phyloP scores from a whole-genome alignment of 2,113 vertebrate species.

The Phoxinus phoxinus region DNA sequence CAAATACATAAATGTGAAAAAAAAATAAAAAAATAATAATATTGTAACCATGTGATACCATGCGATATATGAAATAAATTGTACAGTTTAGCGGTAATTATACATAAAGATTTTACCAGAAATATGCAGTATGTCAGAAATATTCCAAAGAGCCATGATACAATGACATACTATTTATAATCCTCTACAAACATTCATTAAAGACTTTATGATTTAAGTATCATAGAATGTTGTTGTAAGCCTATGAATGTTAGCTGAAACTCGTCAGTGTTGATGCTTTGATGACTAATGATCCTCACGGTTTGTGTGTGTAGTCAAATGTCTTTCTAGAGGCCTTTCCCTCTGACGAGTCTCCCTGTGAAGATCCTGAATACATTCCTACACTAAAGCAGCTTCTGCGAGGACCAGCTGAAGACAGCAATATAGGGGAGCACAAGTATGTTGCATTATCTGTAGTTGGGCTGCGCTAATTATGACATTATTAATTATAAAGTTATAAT shows the following conservation, averaged over 20 bases:
- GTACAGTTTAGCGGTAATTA: neutral
- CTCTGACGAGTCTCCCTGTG: conserved; percentile 34
- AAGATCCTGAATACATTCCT: conserved; percentile 60
- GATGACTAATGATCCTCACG: neutral
- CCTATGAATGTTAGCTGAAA: neutral
- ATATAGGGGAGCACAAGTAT: conserved; percentile 63
- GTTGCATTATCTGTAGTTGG: neutral
- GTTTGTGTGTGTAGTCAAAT: conserved; percentile 58
- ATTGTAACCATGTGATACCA: neutral
- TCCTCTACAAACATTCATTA: too few species aligned
- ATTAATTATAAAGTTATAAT: neutral
- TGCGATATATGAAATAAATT: neutral
- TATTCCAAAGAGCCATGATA: neutral
- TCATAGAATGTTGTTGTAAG: neutral
- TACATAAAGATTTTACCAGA: neutral
- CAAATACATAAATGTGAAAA: neutral
- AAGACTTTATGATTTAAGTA: too few species aligned
- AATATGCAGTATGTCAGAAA: neutral
- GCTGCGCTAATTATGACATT: neutral
- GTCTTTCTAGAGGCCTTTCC: conserved; percentile 74
- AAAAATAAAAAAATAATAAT: too few species aligned
- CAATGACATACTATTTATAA: too few species aligned
- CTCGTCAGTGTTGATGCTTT: neutral
- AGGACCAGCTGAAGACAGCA: conserved; percentile 39
- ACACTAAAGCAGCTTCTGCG: conserved; percentile 71